Evolutionary conservation across 2,888 invertebrate genomes (phyloP).

Genomic region (Agrotis puta): DNA sequence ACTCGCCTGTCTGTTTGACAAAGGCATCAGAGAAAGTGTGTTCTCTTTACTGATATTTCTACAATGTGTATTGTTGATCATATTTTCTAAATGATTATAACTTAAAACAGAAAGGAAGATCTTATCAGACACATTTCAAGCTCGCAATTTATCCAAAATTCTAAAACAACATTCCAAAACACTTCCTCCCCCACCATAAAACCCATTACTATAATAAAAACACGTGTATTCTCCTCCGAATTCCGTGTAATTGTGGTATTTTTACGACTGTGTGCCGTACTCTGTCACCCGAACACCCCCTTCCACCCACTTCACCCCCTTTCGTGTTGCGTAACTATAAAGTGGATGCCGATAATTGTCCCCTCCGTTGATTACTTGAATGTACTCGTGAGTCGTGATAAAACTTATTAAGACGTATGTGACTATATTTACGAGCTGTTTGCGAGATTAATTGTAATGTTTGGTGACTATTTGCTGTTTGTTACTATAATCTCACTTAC

Average conservation of each 20-base stretch:
- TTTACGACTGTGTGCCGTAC: slow-evolving; percentile 56
- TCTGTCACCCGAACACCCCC: slow-evolving; percentile 39
- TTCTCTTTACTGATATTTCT: background rate
- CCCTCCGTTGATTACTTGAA: slow-evolving; percentile 46
- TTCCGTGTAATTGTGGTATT: slow-evolving; percentile 65
- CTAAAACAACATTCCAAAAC: slow-evolving; percentile 2
- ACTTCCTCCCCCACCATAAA: background rate
- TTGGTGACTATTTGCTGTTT: background rate
- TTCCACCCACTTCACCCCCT: slow-evolving; percentile 4
- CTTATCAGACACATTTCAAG: background rate
- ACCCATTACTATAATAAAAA: slow-evolving; percentile 57
- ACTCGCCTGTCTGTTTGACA: no score
- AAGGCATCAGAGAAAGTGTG: no score
- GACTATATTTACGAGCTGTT: slow-evolving; percentile 5
- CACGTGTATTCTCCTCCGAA: slow-evolving; percentile 54
- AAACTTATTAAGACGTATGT: slow-evolving; percentile 26
- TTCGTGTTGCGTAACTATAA: slow-evolving; percentile 63
- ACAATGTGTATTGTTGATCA: background rate
- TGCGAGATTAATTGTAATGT: background rate
- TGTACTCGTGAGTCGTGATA: slow-evolving; percentile 18
- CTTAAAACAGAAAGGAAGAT: background rate
- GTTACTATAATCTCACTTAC: background rate
- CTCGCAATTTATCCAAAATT: background rate
- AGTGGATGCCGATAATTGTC: slow-evolving; percentile 52
- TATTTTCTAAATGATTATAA: background rate